phyloP scores from a whole-genome alignment of 1,140 invertebrate genomes.

The Lepidurus arcticus region DNA sequence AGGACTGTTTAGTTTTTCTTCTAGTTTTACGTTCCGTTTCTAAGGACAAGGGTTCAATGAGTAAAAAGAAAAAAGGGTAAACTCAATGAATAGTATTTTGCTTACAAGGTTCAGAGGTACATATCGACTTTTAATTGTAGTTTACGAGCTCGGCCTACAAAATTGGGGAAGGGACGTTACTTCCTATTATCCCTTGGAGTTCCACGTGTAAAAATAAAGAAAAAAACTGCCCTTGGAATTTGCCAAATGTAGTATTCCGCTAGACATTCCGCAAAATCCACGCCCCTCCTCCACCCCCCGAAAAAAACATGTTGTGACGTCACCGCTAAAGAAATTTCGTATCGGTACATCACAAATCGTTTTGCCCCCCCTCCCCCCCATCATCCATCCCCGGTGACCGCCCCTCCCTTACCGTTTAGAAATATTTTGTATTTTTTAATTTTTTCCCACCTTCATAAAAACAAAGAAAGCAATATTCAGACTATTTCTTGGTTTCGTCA shows the following conservation, averaged over 20 bases:
- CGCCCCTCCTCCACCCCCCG: background rate
- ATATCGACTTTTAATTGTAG: conserved; percentile 1
- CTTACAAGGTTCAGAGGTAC: conserved; percentile 21
- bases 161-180: background rate
- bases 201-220: background rate
- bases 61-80: background rate
- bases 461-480: conserved; percentile 12
- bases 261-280: conserved; percentile 16
- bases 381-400: conserved; percentile 3
- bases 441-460: background rate
- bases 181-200: background rate
- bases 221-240: conserved; percentile 14
- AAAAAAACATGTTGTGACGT: background rate
- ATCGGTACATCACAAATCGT: background rate
- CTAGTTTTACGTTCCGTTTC: conserved; percentile 3
- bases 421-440: background rate
- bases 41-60: background rate
- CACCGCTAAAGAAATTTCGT: background rate
- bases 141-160: background rate
- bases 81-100: conserved; percentile 20
- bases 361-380: background rate
- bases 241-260: conserved; percentile 21
- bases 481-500: background rate
- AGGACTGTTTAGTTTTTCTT: background rate
- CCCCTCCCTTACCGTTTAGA: background rate